Conservation (phyloP, 1,140 invertebrate genomes). For the Drosophila guanche region DNA sequence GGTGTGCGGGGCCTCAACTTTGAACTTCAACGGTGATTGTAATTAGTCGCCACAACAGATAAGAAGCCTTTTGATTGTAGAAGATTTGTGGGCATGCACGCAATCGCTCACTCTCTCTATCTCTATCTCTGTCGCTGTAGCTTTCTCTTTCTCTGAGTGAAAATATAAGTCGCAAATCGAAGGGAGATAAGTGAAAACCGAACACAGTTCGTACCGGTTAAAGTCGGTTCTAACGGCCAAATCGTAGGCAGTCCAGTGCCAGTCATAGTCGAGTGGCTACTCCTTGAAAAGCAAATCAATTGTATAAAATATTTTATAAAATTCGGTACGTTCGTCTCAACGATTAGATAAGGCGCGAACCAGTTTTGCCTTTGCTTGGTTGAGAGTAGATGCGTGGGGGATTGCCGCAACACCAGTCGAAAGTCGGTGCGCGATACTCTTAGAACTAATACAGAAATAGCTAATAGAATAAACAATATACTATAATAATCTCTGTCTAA, state of each 20-base stretch:
- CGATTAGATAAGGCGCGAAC: slow-evolving; percentile 63
- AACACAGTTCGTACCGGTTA: slow-evolving; percentile 35
- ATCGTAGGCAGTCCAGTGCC: slow-evolving; percentile 39
- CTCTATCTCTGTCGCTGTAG: slow-evolving; percentile 22
- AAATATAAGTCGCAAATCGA: slow-evolving; percentile 52
- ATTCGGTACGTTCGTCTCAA: slow-evolving; percentile 18
- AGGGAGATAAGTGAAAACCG: slow-evolving; percentile 47
- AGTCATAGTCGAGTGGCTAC: slow-evolving; percentile 55
- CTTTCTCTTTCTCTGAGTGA: slow-evolving; percentile 3
- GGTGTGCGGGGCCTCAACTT: slow-evolving; percentile 15
- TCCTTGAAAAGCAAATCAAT: slow-evolving; percentile 73
- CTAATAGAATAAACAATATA: background rate
- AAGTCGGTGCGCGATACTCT: slow-evolving; percentile 37
- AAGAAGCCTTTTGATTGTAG: slow-evolving; percentile 36
- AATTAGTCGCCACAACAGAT: slow-evolving; percentile 43
- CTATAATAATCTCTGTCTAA: slow-evolving; percentile 27
- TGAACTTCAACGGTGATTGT: slow-evolving; percentile 30
- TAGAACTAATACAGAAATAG: slow-evolving; percentile 31
- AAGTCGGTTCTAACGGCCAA: slow-evolving; percentile 35
- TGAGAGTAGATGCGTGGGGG: background rate
- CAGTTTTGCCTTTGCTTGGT: slow-evolving; percentile 7
- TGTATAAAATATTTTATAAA: slow-evolving; percentile 66
- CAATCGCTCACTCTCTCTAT: slow-evolving; percentile 37
- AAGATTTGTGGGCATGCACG: slow-evolving; percentile 1
- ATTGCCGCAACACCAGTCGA: slow-evolving; percentile 1